phyloP scores from a whole-genome alignment of 2,113 vertebrate genomes.

The Microcebus lehilahytsara region DNA sequence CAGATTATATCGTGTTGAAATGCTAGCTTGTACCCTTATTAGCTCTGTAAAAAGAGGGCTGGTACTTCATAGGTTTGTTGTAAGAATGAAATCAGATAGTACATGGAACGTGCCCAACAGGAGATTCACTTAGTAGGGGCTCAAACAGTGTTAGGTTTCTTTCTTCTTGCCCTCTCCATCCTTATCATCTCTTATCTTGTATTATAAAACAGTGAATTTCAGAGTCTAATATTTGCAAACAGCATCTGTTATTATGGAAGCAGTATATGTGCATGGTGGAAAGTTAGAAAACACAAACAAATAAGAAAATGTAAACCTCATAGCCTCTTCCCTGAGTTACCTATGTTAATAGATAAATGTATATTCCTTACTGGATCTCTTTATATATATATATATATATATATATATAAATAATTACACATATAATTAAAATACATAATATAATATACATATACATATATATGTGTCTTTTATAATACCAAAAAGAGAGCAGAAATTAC shows the following conservation, averaged over 20 bases:
- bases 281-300: not conserved
- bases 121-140: not conserved
- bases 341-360: not conserved
- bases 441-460: not conserved
- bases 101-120: rapidly evolving
- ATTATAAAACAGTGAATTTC: not conserved
- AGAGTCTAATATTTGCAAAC: not conserved
- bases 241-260: not conserved
- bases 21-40: not conserved
- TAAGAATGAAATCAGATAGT: not conserved
- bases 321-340: not conserved
- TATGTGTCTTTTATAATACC: not conserved
- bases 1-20: not conserved
- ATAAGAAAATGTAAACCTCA: not conserved
- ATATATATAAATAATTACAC: not conserved
- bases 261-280: not conserved
- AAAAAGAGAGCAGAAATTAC: not conserved
- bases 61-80: not conserved
- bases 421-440: not conserved
- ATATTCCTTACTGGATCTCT: not conserved
- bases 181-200: not conserved
- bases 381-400: too few species aligned
- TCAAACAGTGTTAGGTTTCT: not conserved
- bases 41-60: not conserved
- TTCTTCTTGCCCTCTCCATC: not conserved